phyloP scores from a whole-genome alignment of 1,140 invertebrate species.

The Amphibalanus amphitrite region DNA sequence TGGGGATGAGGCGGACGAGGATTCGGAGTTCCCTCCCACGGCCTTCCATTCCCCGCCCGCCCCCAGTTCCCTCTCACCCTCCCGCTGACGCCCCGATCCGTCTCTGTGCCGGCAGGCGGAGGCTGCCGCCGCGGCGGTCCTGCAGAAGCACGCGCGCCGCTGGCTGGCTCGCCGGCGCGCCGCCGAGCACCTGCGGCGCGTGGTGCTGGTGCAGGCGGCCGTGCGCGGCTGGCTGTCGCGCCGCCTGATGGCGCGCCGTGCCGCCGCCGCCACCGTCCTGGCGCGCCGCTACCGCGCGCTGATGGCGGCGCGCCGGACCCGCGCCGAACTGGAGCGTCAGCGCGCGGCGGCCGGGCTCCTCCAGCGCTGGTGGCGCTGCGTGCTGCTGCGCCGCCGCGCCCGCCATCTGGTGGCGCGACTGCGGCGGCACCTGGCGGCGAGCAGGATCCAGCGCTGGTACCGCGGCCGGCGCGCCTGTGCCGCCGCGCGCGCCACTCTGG shows the following conservation, averaged over 20 bases:
- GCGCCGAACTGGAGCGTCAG: conserved; percentile 2
- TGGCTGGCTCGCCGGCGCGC: neutral
- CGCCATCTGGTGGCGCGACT: neutral
- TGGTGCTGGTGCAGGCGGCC: neutral
- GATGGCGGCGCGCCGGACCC: neutral
- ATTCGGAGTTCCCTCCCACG: too few relatives aligned
- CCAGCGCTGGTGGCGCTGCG: conserved; percentile 5
- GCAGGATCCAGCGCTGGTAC: neutral
- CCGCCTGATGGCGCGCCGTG: neutral
- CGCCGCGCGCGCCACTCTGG: neutral
- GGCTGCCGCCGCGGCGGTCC: neutral
- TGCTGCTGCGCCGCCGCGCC: neutral
- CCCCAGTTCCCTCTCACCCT: too few relatives aligned
- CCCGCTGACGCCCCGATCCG: too few relatives aligned
- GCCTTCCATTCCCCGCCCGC: too few relatives aligned
- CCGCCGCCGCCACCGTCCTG: conserved; percentile 6
- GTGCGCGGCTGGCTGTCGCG: conserved; percentile 10
- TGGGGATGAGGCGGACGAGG: too few relatives aligned
- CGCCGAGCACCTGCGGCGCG: too few relatives aligned
- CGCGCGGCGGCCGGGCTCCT: conserved; percentile 8
- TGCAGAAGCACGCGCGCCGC: neutral
- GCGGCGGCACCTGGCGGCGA: neutral
- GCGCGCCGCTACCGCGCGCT: conserved; percentile 6
- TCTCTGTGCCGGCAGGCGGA: neutral
- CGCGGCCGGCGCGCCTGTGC: too few relatives aligned